These are phyloP conservation scores for Bombycilla garrulus DNA, from an alignment of 2,113 vertebrate genomes.

Conservation along the genomic window DNA sequence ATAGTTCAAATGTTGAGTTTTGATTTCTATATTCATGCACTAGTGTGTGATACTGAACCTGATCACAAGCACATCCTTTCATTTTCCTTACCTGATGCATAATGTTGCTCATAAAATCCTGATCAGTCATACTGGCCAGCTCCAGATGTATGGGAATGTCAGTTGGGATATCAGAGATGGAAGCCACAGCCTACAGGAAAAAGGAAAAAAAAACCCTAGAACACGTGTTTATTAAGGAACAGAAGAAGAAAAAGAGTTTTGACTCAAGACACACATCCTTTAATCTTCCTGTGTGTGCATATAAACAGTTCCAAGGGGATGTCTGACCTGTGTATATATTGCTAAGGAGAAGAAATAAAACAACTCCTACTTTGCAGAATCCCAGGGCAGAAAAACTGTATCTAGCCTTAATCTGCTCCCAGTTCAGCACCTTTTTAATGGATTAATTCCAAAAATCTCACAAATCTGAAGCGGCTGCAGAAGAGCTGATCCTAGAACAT, in stretches of 20 bases:
- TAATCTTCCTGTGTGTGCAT: not conserved
- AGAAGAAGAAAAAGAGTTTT: not conserved
- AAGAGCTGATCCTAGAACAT: not conserved
- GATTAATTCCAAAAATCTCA: not conserved
- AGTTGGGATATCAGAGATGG: slow-evolving; percentile 84
- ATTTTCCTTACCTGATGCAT: slow-evolving; percentile 86
- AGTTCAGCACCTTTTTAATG: not conserved
- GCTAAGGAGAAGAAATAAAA: not conserved
- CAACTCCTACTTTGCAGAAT: not conserved
- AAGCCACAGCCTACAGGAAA: slow-evolving; percentile 79
- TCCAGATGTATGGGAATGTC: slow-evolving; percentile 92
- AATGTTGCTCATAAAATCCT: slow-evolving; percentile 89
- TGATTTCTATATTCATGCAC: not conserved
- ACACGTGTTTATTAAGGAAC: not conserved
- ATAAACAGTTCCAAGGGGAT: not conserved
- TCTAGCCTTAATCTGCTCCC: not conserved
- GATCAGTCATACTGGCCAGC: slow-evolving; percentile 95
- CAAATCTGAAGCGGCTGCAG: not conserved
- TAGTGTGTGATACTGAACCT: not conserved
- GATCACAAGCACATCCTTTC: not conserved
- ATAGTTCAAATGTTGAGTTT: not conserved
- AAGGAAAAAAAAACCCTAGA: not conserved
- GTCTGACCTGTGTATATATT: not conserved
- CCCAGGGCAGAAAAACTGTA: not conserved
- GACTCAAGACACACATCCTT: not conserved